Evolutionary conservation across 2,888 invertebrate genomes (phyloP).

Genomic region (Drosophila engyochracea): DNA sequence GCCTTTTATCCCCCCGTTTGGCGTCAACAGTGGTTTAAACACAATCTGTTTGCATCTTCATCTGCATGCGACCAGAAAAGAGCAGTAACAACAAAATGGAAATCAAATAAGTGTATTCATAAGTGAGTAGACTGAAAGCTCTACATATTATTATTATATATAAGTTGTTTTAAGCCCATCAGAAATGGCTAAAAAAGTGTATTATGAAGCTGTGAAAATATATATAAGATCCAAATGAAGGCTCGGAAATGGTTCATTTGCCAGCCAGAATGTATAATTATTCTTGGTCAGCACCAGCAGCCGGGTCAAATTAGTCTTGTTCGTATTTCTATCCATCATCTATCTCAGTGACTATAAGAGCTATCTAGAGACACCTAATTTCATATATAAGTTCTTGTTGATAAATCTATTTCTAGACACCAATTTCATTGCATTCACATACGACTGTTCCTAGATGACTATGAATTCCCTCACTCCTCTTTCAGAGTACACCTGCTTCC

Average conservation of each 20-base stretch:
- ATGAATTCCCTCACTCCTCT: too few relatives aligned
- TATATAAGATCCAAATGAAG: not conserved
- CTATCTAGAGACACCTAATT: too few relatives aligned
- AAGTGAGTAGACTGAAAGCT: not conserved
- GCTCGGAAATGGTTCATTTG: not conserved
- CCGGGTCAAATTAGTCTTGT: too few relatives aligned
- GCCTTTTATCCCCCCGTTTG: not conserved
- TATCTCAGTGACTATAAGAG: too few relatives aligned
- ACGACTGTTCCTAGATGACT: too few relatives aligned
- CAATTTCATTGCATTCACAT: too few relatives aligned
- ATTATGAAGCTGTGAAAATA: not conserved
- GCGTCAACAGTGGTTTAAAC: slow-evolving; percentile 27
- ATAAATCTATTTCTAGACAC: too few relatives aligned
- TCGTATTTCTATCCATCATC: too few relatives aligned
- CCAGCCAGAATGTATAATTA: too few relatives aligned
- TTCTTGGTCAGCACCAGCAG: too few relatives aligned
- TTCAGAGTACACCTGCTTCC: too few relatives aligned
- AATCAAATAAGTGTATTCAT: slow-evolving; percentile 2
- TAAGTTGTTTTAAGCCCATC: not conserved
- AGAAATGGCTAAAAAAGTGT: not conserved
- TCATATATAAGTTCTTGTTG: too few relatives aligned
- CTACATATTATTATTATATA: not conserved
- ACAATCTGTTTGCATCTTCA: slow-evolving; percentile 35
- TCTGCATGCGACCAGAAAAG: slow-evolving; percentile 4
- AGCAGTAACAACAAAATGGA: not conserved